Base-by-base conservation (phyloP, 2,888 invertebrate species). In the Gymnocheta viridis region DNA sequence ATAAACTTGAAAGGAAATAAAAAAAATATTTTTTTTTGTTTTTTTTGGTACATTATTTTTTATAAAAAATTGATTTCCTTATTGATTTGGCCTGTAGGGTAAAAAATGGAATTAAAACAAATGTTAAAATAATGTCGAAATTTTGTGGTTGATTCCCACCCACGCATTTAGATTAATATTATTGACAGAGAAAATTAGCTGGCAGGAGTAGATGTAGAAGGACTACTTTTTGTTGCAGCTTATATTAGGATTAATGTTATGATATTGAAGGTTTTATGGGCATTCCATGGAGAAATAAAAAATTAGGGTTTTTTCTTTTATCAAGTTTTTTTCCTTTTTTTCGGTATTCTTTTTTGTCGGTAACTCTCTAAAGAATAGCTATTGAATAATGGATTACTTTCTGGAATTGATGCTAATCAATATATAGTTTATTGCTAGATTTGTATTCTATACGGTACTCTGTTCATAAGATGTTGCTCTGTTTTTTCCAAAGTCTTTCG, bases 161-260 rank as follows among this genome's bases (percentile, higher is more conserved):
- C 17, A 54, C 27, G 22, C 70, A 49, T 32, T 66, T 29, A 60
- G 17, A 38, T 67, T 56, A 80, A 67, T 62, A 62, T 44, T 69
- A 84, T 81, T 77, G 80, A 69, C 54, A 72, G 62, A 72, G 19
- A 54, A 17, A 44, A 54, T 38, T 22, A 27, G n/a, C 6, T 19
- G 14, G 24, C 32, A 19, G 72, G 35, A 41, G 51, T 27, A 17
- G 27, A 38, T 5, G 32, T 41, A 27, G 6, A 17, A 22, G 38
- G 10, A 76, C 19, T 22, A 60, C 35, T 67, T 51, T 58, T 66
- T 72, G 72, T 60, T 66, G 69, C 64, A 70, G 70, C 56, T 74
- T 80, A 29, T 72, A 80, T 84, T 81, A 77, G 72, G 69, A 69
- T 84, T 80, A 84, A 81, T 84, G 78, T 82, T 69, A 70, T 83